Base-by-base conservation (phyloP, 1,140 invertebrate species). In the Trialeurodes vaporariorum region DNA sequence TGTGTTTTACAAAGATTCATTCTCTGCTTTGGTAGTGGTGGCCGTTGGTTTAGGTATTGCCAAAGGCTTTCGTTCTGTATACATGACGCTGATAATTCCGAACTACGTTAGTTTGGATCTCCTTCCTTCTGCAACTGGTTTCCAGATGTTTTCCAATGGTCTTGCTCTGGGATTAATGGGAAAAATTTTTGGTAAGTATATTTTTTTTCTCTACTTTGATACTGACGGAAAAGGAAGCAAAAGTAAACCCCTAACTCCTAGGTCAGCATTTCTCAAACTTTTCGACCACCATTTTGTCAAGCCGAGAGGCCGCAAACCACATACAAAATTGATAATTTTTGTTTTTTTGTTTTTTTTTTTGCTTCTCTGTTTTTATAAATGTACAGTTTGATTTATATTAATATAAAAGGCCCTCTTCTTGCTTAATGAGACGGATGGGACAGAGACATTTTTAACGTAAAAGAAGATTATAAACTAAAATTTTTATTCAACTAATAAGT, bases 51-150 rank as follows among this genome's bases (percentile, higher is more conserved):
- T 89, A 40, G 87, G 87, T 9, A 76, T 88, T 1, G 83, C 85
- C 27, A 89, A 88, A 77, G 87, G 86, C 0, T 77, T 87, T 22
- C 79, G 86, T 66, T 84, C 86, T 59, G 86, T 89, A 0, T 88
- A 86, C 72, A 85, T 86, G 75, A 81, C 83, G 2, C 76, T 87
- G 2, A 83, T 89, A 2, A 84, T 89, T 68, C 85, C 87, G 1
- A 84, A 81, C 73, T 84, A 87, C 72, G 84, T 88, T 13, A 79
- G 83, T 0, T 81, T 86, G 9, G 84, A 87, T 68, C 81, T 81
- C 71, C 81, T 87, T 40, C 81, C 86, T 1, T 81, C 84, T 0
- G 86, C 86, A 0, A 85, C 83, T 67, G 85, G 85, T 0, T 73
- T 86, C 11, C 85, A 84, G 69, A 86, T 86, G 83, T 78, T 86